Evolutionary conservation across 2,113 vertebrate species (phyloP).

Genomic region (Melospiza georgiana): DNA sequence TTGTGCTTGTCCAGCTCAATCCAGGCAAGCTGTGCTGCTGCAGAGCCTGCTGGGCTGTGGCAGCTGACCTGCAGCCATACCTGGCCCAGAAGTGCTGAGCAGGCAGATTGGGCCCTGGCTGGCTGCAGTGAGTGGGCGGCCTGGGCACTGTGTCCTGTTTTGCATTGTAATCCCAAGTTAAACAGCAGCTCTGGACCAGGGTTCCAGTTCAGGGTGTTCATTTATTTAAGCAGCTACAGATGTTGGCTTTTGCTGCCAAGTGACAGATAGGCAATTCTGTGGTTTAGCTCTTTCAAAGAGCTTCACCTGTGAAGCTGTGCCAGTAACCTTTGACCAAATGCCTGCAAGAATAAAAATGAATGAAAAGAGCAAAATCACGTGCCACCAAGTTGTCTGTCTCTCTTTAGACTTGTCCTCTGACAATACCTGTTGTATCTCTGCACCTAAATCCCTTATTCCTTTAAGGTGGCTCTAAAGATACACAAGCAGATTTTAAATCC

Average conservation of each 20-base stretch:
- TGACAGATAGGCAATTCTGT: neutral
- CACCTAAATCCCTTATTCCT: neutral
- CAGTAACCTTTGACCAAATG: slow-evolving; percentile 16
- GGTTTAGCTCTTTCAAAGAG: neutral
- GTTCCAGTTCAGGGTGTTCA: neutral
- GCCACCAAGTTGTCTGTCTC: neutral
- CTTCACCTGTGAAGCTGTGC: slow-evolving; percentile 30
- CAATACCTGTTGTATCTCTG: neutral
- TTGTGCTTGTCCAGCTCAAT: neutral
- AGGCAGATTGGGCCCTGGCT: neutral
- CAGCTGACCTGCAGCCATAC: neutral
- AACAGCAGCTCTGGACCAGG: neutral
- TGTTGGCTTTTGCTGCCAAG: slow-evolving; percentile 24
- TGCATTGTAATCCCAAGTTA: slow-evolving; percentile 15
- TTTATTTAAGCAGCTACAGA: slow-evolving; percentile 32
- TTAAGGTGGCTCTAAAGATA: neutral
- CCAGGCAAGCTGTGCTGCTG: neutral
- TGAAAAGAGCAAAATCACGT: neutral
- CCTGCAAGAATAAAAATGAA: neutral
- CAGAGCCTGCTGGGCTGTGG: neutral
- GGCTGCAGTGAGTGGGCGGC: neutral
- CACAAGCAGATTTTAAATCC: neutral
- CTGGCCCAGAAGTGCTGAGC: neutral
- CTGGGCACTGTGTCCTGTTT: neutral
- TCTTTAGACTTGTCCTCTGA: neutral